Base-by-base conservation (phyloP, 2,113 vertebrate genomes). In the Pristiophorus japonicus region DNA sequence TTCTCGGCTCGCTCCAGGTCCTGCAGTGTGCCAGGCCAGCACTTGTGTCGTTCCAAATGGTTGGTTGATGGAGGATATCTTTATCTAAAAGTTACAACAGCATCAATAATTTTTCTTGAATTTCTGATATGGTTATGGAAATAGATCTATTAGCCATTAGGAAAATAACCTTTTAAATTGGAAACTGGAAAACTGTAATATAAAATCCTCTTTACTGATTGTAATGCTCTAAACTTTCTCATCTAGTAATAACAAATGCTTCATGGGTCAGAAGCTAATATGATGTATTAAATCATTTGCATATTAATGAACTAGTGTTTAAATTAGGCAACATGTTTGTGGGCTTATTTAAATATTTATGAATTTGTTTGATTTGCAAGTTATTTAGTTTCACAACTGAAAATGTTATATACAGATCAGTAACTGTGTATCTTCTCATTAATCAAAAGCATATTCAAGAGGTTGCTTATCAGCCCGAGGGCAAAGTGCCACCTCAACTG, bases 321-420 rank as follows among this genome's bases (percentile, higher is more conserved):
- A 92, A 63, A 92, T 92, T 92, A 62, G 34, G 34, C 51, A 81
- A 59, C 51, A 34, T 59, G 27, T 90, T 90, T 90, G 4, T 47
- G 27, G 85, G 85, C 51, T 88, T 14, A 88, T 88, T 63, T 63
- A 92, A n/a, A 91, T 85, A 85, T 55, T 30, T 90, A 55, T 59
- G 7, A 85, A 3, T 45, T 84, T 87, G 27, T 90, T 90, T 91
- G 88, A 91, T 91, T 34, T 55, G 51, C 55, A 62, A 20, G 4
- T 91, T 62, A 91, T 62, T 91, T 62, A 62, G 27, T n/a, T 91
- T 91, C 24, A 62, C 27, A 1, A 4, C 24, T 91, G 12, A 59
- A 59, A 59, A 63, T 45, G 47, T 55, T 59, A 11, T 87, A 78
- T 20, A 92, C 12, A 63, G 55, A 92, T 38, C n/a, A 65, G 90